Conservation (phyloP, 2,888 invertebrate genomes). For the Melolontha melolontha region DNA sequence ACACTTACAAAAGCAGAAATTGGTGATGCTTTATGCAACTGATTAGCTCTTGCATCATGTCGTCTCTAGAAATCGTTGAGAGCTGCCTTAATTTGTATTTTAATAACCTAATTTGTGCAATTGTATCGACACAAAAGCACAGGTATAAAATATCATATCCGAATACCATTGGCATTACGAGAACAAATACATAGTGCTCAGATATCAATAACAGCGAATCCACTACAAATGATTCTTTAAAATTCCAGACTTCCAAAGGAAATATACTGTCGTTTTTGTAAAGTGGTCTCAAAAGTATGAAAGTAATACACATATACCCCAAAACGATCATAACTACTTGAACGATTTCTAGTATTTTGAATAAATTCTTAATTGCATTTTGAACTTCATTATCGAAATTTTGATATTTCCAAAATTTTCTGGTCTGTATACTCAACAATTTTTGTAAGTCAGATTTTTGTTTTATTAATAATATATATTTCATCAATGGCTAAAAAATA, state of each 20-base stretch:
- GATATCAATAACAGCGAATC: not conserved
- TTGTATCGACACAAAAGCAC: not conserved
- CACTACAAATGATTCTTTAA: not conserved
- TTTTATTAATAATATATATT: not conserved
- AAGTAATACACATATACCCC: too few species aligned
- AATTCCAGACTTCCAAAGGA: too few species aligned
- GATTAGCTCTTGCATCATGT: not conserved
- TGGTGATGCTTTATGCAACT: too few species aligned
- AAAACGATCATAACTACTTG: too few species aligned
- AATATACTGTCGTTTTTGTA: too few species aligned
- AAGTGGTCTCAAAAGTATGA: too few species aligned
- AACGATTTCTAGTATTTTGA: too few species aligned
- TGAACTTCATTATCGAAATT: not conserved
- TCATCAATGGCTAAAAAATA: not conserved
- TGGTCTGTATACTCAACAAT: not conserved
- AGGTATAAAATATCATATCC: slow-evolving; percentile 2
- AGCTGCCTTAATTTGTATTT: not conserved
- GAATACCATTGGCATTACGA: not conserved
- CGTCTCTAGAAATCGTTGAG: not conserved
- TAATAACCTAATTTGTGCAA: not conserved
- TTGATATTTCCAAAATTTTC: not conserved
- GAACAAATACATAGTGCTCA: not conserved
- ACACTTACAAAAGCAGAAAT: too few species aligned
- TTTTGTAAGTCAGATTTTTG: not conserved
- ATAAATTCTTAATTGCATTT: too few species aligned